A percentile compares a stretch with the other conserved stretches of the same genome.
These are phyloP conservation scores for Oncorhynchus masou DNA, from an alignment of 2,113 vertebrate genomes.

Conservation along the genomic window DNA sequence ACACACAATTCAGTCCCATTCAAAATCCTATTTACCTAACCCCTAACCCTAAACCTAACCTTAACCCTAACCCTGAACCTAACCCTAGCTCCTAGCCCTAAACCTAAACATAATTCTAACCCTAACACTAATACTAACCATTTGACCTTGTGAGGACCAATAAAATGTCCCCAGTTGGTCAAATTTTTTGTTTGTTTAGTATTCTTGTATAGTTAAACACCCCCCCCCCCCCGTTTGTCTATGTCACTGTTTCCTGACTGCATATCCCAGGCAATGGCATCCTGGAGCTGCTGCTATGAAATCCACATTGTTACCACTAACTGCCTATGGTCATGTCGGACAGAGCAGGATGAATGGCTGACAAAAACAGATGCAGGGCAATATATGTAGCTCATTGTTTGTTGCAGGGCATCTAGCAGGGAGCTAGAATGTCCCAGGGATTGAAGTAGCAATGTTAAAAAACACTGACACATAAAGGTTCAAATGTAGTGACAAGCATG, in stretches of 20 bases:
- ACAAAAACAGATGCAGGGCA: conserved; percentile 74
- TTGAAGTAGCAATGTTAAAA: conserved; percentile 82
- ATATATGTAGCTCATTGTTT: conserved; percentile 87
- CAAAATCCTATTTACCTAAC: no score
- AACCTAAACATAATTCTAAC: no score
- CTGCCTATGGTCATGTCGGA: conserved; percentile 77
- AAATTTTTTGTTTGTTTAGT: no score
- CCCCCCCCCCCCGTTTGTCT: not conserved
- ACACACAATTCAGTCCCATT: no score
- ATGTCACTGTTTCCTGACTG: conserved; percentile 63
- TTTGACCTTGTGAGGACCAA: no score
- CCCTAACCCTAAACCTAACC: no score
- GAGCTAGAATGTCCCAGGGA: conserved; percentile 81
- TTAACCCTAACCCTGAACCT: no score
- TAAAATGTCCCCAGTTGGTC: no score
- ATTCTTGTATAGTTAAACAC: no score
- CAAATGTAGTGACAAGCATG: conserved; percentile 86
- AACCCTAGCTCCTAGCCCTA: no score
- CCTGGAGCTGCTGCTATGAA: conserved; percentile 83
- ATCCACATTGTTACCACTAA: conserved; percentile 82
- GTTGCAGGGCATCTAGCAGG: conserved; percentile 80
- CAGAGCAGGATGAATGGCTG: conserved; percentile 80
- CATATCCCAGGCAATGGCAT: conserved; percentile 83
- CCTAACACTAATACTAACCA: no score
- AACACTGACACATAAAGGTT: conserved; percentile 77